These are phyloP conservation scores for Penaeus chinensis DNA, from an alignment of 1,140 invertebrate genomes.

Conservation along the genomic window DNA sequence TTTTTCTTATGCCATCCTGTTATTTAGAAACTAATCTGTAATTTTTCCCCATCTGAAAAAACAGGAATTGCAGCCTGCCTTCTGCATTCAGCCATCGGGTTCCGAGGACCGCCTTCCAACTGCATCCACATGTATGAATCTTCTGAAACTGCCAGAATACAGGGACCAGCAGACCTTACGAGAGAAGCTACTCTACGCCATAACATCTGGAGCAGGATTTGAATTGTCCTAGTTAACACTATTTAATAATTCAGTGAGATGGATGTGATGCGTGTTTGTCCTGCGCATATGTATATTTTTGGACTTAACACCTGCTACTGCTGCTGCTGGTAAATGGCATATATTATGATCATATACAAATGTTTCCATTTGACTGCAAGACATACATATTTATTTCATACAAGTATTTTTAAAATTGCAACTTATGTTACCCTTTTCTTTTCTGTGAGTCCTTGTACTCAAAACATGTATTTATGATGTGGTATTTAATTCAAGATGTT, in stretches of 20 bases:
- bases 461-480: too few species aligned
- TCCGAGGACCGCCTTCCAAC: slow-evolving; percentile 88
- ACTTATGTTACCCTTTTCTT: neutral
- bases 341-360: neutral
- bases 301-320: neutral
- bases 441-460: too few species aligned
- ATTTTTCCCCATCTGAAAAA: neutral
- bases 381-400: neutral
- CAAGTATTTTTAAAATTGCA: neutral
- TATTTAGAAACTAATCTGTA: slow-evolving; percentile 36
- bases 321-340: neutral
- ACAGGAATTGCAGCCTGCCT: slow-evolving; percentile 91
- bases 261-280: neutral
- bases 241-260: neutral
- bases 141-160: slow-evolving; percentile 94
- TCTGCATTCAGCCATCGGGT: slow-evolving; percentile 93
- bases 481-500: too few species aligned
- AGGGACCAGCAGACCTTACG: slow-evolving; percentile 80
- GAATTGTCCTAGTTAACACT: slow-evolving; percentile 83
- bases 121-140: slow-evolving; percentile 97
- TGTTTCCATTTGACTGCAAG: neutral
- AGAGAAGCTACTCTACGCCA: slow-evolving; percentile 91
- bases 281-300: neutral
- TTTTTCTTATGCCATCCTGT: neutral
- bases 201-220: slow-evolving; percentile 94